phyloP scores from a whole-genome alignment of 2,113 vertebrate genomes.

The Opisthocomus hoazin region DNA sequence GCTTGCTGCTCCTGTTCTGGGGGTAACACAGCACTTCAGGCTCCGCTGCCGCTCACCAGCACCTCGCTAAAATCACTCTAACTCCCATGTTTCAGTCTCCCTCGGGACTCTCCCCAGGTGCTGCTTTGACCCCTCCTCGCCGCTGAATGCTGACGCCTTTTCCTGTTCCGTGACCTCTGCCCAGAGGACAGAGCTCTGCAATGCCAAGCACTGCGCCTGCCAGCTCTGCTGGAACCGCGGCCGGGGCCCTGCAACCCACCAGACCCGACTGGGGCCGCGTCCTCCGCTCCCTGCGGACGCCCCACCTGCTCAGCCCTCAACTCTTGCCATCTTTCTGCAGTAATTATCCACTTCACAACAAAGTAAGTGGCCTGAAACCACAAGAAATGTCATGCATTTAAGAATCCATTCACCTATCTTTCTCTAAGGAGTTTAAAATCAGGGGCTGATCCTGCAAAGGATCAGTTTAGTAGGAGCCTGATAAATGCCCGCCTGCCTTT shows the following conservation, averaged over 20 bases:
- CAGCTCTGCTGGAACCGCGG: neutral
- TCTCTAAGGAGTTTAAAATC: neutral
- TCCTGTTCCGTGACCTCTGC: neutral
- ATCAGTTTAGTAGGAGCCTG: neutral
- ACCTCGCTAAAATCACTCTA: neutral
- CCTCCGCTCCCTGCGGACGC: neutral
- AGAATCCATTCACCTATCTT: neutral
- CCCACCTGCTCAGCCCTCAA: neutral
- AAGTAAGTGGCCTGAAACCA: neutral
- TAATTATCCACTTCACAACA: neutral
- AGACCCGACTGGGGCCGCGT: neutral
- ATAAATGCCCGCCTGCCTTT: neutral
- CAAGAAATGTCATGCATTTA: neutral
- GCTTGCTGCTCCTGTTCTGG: neutral
- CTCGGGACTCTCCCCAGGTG: neutral
- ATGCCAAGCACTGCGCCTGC: neutral
- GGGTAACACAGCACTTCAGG: neutral
- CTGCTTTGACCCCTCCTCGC: neutral
- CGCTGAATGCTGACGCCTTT: neutral
- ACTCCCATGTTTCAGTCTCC: neutral
- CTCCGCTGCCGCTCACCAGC: neutral
- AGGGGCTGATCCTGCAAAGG: neutral
- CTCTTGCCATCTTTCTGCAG: neutral
- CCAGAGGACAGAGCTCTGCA: neutral
- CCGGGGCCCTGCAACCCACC: neutral